A percentile compares a stretch with the other conserved stretches of the same genome.
Conservation (phyloP, 2,113 vertebrate species). For the Neoarius graeffei region DNA sequence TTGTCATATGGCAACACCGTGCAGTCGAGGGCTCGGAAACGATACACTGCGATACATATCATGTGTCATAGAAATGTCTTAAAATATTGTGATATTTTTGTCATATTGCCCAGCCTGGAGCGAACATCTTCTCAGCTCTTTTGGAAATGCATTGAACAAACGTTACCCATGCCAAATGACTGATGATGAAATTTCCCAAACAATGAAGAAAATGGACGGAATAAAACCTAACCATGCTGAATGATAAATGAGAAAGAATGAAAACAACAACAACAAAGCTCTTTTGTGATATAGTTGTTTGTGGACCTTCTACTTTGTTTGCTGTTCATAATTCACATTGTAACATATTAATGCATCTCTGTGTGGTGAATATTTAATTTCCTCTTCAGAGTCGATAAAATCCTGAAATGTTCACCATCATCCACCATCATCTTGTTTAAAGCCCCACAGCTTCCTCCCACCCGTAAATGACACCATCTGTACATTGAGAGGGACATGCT, state of each 20-base stretch:
- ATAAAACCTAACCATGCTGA: background rate
- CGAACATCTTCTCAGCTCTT: background rate
- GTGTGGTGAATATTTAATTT: background rate
- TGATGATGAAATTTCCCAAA: too few species aligned
- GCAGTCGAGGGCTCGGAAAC: too few species aligned
- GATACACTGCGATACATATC: too few species aligned
- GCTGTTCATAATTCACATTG: background rate
- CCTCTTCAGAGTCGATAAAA: background rate
- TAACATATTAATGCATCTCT: background rate
- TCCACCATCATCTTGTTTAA: background rate
- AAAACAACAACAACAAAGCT: background rate
- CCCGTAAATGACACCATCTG: slow-evolving; percentile 12
- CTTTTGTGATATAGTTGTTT: background rate
- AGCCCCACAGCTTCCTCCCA: background rate
- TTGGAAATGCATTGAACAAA: background rate
- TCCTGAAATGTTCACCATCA: background rate
- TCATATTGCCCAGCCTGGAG: background rate
- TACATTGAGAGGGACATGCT: slow-evolving; percentile 32
- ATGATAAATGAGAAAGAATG: background rate
- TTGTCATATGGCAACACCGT: too few species aligned
- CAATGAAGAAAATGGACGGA: too few species aligned
- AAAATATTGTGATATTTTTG: background rate
- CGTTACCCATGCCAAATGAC: background rate
- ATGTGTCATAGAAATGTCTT: background rate
- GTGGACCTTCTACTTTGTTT: background rate